phyloP scores from a whole-genome alignment of 2,797 vertebrate genomes.

The Xerus rutilus region DNA sequence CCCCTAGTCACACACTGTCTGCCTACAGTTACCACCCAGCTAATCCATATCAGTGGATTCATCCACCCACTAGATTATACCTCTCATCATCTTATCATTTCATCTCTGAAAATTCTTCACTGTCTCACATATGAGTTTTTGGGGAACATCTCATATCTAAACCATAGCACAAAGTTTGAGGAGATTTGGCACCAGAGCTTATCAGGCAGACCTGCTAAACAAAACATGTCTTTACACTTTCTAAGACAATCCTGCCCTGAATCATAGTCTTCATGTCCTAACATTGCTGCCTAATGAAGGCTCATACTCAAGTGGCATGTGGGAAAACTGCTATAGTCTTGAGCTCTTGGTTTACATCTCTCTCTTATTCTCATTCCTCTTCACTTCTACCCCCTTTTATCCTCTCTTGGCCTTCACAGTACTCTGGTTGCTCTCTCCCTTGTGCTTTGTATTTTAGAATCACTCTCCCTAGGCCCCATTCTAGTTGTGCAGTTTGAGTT shows the following conservation, averaged over 20 bases:
- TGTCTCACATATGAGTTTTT: too few relatives aligned
- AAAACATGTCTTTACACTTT: background rate
- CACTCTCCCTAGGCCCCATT: background rate
- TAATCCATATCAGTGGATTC: too few relatives aligned
- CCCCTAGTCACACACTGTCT: too few relatives aligned
- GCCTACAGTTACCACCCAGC: too few relatives aligned
- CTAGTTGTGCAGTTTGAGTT: background rate
- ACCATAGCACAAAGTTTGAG: background rate
- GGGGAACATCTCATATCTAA: too few relatives aligned
- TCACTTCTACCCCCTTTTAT: background rate
- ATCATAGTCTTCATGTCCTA: background rate
- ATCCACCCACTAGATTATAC: too few relatives aligned
- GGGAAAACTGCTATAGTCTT: background rate
- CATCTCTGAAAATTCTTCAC: too few relatives aligned
- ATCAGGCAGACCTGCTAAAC: background rate
- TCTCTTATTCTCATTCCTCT: background rate
- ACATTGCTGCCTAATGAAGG: background rate
- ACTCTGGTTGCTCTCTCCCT: background rate
- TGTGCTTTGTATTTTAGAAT: background rate
- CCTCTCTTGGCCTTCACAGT: background rate
- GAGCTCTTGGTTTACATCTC: background rate
- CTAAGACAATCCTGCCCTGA: background rate
- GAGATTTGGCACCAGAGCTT: background rate
- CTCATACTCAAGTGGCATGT: background rate
- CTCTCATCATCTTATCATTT: too few relatives aligned